Evolutionary conservation across 1,140 invertebrate genomes (phyloP), one percentile per base, ranked within the genome.

Genomic region (Steinernema khuongi): DNA sequence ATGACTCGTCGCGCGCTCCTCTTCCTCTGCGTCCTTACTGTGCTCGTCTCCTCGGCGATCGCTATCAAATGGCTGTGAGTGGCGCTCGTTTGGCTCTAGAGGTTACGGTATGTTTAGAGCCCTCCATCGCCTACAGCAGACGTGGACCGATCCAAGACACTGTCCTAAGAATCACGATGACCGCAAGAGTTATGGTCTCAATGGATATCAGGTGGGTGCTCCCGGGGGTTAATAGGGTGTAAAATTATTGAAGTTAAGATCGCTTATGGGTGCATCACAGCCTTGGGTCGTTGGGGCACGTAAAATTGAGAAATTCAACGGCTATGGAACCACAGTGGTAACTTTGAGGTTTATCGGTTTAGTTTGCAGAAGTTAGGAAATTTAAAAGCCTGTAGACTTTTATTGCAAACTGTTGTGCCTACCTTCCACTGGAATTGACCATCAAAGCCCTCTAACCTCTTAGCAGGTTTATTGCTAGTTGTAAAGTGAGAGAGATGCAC

Each of bases 21-120:
- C 60, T 74, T 67, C 14, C 31, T 74, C 31, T 30, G 32, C 31
- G n/a, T 33, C 32, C 0, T 44, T 72, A 74, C 72, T 68, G 72
- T 74, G 41, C 28, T 71, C 31, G n/a, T 19, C 22, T 72, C 26
- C 19, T 66, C 71, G 11, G 72, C 43, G 11, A 28, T 28, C 60
- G 72, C 36, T 1, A 80, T 80, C 18, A 80, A 80, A 75, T 80
- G 79, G 79, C 76, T 80, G 79, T 80, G 68, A 80, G 72, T 73
- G 1, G 18, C n/a, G 43, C 19, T 2, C 26, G 32, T 19, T 1
- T 50, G 4, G 19, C 17, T 31, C 22, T 36, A 4, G 32, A 33
- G 31, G 14, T 7, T 29, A 74, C 0, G 1, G 11, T 14, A 1
- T 17, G 14, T 79, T 69, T 67, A 80, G 79, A 68, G 79, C 79